Evolutionary conservation across 1,140 invertebrate species (phyloP).

Genomic region (Platorchestia sp.): DNA sequence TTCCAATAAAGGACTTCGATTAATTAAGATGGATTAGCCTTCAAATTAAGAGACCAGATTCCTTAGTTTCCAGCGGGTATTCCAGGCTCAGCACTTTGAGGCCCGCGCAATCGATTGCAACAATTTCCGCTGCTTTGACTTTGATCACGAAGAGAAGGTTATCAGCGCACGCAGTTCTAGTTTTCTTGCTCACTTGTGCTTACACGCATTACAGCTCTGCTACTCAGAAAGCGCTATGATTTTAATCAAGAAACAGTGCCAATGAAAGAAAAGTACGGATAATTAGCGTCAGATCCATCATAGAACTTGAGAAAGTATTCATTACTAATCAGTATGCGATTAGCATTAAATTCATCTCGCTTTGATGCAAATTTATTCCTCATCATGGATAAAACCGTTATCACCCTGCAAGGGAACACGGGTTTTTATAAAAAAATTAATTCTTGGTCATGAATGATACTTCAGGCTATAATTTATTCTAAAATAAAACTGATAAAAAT

Average conservation of each 20-base stretch:
- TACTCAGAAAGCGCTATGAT: not conserved
- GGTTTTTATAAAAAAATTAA: not conserved
- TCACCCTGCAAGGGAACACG: not conserved
- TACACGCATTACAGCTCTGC: not conserved
- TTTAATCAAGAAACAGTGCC: too few relatives aligned
- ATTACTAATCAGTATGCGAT: not conserved
- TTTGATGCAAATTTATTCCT: not conserved
- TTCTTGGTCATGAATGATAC: not conserved
- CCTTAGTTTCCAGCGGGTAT: not conserved
- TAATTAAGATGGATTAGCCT: conserved; percentile 9
- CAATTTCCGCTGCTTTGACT: not conserved
- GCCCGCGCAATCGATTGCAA: not conserved
- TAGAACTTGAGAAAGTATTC: not conserved
- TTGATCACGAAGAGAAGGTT: not conserved
- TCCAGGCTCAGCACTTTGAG: not conserved
- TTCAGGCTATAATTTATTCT: too few relatives aligned
- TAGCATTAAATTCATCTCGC: not conserved
- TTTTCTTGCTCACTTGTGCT: not conserved
- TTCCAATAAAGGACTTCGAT: not conserved
- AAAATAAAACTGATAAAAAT: not conserved
- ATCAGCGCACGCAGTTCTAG: not conserved
- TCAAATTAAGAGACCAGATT: not conserved
- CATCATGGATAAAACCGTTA: not conserved
- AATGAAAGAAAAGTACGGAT: not conserved
- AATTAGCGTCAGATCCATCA: not conserved